Evolutionary conservation across 2,888 invertebrate genomes (phyloP).

Genomic region (Oeneis ivallda): DNA sequence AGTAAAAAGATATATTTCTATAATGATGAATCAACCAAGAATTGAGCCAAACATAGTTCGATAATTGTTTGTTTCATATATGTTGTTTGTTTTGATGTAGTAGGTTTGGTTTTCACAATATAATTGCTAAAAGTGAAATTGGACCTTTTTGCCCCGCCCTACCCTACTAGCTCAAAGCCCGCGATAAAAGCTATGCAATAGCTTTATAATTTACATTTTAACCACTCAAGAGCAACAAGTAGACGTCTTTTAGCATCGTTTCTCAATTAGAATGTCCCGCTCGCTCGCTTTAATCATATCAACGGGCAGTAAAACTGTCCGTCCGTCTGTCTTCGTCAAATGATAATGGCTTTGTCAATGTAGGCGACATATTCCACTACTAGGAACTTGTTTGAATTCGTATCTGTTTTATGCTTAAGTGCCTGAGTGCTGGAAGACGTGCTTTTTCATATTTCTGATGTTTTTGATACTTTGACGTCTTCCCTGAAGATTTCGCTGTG

Average conservation of each 20-base stretch:
- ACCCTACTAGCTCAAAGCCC: too few relatives aligned
- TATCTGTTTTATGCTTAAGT: slow-evolving; percentile 19
- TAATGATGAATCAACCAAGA: too few relatives aligned
- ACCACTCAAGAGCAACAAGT: slow-evolving; percentile 7
- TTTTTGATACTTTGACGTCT: not conserved
- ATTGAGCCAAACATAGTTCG: too few relatives aligned
- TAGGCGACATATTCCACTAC: slow-evolving; percentile 5
- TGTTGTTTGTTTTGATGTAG: too few relatives aligned
- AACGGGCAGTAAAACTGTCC: slow-evolving; percentile 43
- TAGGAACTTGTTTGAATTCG: slow-evolving; percentile 2
- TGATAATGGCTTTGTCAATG: slow-evolving; percentile 42
- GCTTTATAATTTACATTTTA: slow-evolving; percentile 1
- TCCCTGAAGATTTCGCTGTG: too few relatives aligned
- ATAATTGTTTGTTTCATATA: too few relatives aligned
- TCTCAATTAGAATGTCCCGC: slow-evolving; percentile 36
- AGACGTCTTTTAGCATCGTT: slow-evolving; percentile 13
- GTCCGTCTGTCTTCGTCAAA: slow-evolving; percentile 39
- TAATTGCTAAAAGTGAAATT: too few relatives aligned
- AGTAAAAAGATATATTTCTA: too few relatives aligned
- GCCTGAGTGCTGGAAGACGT: not conserved
- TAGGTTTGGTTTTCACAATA: too few relatives aligned
- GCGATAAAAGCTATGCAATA: too few relatives aligned
- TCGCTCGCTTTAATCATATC: slow-evolving; percentile 38
- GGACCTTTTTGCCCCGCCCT: too few relatives aligned
- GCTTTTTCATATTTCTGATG: slow-evolving; percentile 1